phyloP scores from a whole-genome alignment of 2,113 vertebrate species.

The Cryptomyrus ogoouensis region DNA sequence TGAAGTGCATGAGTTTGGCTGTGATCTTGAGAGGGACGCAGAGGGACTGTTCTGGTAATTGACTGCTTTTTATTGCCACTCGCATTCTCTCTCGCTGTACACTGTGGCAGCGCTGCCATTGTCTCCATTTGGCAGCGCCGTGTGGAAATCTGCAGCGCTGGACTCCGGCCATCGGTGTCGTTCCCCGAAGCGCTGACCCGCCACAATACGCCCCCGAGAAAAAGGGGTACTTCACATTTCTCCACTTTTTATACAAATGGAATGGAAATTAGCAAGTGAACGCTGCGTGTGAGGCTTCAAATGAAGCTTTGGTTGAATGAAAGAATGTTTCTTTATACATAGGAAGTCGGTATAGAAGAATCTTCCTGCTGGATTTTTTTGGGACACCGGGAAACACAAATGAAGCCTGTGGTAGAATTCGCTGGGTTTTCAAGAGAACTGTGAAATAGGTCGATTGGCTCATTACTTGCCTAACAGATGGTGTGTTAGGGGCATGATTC shows the following conservation, averaged over 20 bases:
- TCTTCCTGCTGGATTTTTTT: not conserved
- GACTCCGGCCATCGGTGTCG: not conserved
- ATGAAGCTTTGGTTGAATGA: not conserved
- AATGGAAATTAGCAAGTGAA: not conserved
- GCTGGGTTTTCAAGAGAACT: not conserved
- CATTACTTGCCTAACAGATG: slow-evolving; percentile 10
- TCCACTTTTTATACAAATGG: not conserved
- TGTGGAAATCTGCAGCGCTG: not conserved
- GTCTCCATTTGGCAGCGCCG: not conserved
- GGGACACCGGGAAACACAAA: not conserved
- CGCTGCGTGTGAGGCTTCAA: not conserved
- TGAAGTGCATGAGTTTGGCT: not conserved
- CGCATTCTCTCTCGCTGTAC: not conserved
- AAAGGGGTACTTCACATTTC: not conserved
- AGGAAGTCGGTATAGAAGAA: not conserved
- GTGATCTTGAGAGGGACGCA: not conserved
- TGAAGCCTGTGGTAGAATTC: not conserved
- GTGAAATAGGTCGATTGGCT: slow-evolving; percentile 1
- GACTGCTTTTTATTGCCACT: not conserved
- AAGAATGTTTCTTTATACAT: not conserved
- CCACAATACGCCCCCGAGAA: not conserved
- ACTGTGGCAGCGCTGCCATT: not conserved
- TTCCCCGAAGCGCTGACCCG: not conserved
- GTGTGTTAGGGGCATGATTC: not conserved
- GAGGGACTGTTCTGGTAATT: not conserved